A percentile compares a stretch with the other conserved stretches of the same genome.
These are phyloP conservation scores for Eupristina koningsbergeri DNA, from an alignment of 1,140 invertebrate genomes.

Conservation along the genomic window DNA sequence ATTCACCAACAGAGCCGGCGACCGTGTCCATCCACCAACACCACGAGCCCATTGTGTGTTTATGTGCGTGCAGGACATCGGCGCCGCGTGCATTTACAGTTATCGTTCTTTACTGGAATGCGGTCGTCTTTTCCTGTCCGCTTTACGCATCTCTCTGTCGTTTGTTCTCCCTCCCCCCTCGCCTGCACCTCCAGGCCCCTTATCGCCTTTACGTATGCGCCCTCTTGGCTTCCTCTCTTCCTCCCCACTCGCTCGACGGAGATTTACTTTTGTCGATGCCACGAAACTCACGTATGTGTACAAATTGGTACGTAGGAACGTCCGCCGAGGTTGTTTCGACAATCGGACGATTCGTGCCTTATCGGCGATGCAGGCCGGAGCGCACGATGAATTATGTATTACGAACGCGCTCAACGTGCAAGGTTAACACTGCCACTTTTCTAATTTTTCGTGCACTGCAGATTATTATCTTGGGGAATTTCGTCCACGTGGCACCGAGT, in stretches of 20 bases:
- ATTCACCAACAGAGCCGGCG: neutral
- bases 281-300: conserved; percentile 17
- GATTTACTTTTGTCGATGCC: conserved; percentile 18
- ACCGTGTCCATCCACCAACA: no score
- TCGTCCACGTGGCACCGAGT: neutral
- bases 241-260: neutral
- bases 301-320: neutral
- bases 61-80: conserved; percentile 7
- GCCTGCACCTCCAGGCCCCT: neutral
- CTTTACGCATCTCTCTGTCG: neutral
- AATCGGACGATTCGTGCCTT: conserved; percentile 32
- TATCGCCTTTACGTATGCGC: neutral
- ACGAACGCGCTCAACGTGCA: neutral
- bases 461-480: neutral
- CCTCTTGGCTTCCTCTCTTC: neutral
- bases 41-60: neutral
- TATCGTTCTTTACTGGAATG: conserved; percentile 47
- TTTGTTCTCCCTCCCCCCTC: neutral
- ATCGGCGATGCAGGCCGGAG: neutral
- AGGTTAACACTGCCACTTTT: neutral
- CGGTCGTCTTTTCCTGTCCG: conserved; percentile 43
- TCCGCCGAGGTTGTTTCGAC: neutral
- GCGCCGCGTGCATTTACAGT: conserved; percentile 38
- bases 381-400: neutral
- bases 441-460: neutral